Evolutionary conservation across 2,113 vertebrate species (phyloP), one percentile per base, ranked within the genome.

Genomic region (Sarotherodon lohbergeri): DNA sequence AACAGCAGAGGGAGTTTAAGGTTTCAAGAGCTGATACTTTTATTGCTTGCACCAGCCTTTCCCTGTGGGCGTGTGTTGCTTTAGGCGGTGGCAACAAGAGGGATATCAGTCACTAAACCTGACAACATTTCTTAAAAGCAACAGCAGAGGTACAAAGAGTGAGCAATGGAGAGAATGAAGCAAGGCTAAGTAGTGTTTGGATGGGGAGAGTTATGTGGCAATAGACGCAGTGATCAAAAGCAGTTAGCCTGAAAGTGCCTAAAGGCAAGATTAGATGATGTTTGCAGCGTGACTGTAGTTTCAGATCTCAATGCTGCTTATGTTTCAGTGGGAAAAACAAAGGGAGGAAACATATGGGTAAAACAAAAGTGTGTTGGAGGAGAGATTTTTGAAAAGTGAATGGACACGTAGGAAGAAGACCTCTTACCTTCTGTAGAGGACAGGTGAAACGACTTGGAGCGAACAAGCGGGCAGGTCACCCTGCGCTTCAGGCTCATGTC

Each of bases 401-500:
- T 5, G 6, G 34, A 13, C 14, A 16, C 9, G 3, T 52, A 32
- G 73, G 46, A 59, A 24, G 19, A n/a, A 24, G 6, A 14, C 5
- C 9, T 86, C 92, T 82, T 97, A 98, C 99, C 98, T 97, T 99
- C 98, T 96, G 98, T 96, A 81, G 97, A 96, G 82, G 97, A 96
- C 81, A 99, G 94, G 90, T 99, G 98, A 91, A 99, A 98, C 29
- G 99, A 99, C 92, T 98, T 98, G 4, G 98, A 99, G 89, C 98
- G 98, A 87, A 99, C 97, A 10, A 99, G 97, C 3, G 98, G 98
- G 89, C 97, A 98, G 71, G 98, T 97, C 80, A 98, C 97, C 95
- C 98, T 98, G 92, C 98, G 97, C 95, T 97, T 99, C 88, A 99
- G 96, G 96, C 97, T 99, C 98, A 98, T 98, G 90, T 99, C 98